These are phyloP conservation scores for Phyllostomus discolor DNA, from an alignment of 2,113 vertebrate genomes.

Conservation along the genomic window DNA sequence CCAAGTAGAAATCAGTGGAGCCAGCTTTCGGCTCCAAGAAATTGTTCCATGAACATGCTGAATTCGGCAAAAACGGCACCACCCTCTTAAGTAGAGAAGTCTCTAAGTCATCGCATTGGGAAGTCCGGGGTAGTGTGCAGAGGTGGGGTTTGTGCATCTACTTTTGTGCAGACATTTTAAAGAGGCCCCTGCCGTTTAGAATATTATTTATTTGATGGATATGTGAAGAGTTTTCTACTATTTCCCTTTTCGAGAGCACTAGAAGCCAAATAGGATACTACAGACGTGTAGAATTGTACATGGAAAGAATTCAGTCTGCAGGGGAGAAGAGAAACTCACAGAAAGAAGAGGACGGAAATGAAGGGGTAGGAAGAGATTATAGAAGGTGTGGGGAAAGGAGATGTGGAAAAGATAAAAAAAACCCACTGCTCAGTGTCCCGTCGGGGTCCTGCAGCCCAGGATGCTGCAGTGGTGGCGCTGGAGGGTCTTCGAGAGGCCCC, in stretches of 20 bases:
- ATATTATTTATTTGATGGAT: neutral
- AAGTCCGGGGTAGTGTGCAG: neutral
- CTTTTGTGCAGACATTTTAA: neutral
- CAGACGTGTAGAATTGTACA: neutral
- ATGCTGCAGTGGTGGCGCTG: neutral
- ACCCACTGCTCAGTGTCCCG: fast-evolving
- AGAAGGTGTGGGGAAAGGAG: neutral
- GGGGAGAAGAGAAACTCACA: neutral
- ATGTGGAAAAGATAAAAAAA: neutral
- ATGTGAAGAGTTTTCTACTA: neutral
- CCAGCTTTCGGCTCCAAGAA: constrained; percentile 9
- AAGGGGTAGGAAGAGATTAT: neutral
- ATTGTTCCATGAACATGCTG: constrained; percentile 44
- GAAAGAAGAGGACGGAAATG: neutral
- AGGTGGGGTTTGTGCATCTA: neutral
- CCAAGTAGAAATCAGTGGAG: constrained; percentile 46
- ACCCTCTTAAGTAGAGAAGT: neutral
- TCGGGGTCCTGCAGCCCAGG: neutral
- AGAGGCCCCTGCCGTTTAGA: neutral
- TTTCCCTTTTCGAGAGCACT: neutral
- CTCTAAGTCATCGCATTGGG: constrained; percentile 35
- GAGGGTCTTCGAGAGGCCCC: neutral
- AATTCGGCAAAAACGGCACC: constrained; percentile 55
- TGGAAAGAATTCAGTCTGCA: neutral
- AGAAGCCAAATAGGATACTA: neutral